Conservation (phyloP, 2,797 vertebrate species). For the Trematocara caparti region DNA sequence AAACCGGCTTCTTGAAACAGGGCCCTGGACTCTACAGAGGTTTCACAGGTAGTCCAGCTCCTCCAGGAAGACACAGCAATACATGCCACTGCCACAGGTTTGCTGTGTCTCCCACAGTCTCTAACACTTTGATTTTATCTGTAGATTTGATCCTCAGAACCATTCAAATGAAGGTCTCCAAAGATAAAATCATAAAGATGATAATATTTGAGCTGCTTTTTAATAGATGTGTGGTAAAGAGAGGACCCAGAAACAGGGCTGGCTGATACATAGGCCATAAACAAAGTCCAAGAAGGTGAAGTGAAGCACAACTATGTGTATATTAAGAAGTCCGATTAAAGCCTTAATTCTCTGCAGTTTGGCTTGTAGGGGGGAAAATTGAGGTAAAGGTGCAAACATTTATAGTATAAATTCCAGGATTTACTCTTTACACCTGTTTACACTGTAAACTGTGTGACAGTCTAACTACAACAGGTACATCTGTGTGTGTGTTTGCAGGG, state of each 20-base stretch:
- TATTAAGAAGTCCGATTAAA: not conserved
- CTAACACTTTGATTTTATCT: not conserved
- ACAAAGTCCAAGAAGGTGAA: not conserved
- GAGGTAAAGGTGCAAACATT: not conserved
- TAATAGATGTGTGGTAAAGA: not conserved
- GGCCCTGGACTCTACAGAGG: not conserved
- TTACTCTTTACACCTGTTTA: not conserved
- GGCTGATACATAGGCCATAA: not conserved
- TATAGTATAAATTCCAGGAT: not conserved
- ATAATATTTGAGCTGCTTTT: not conserved
- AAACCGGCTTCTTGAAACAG: too few relatives aligned
- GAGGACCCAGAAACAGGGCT: not conserved
- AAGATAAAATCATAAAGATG: not conserved
- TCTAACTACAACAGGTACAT: not conserved
- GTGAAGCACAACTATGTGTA: not conserved
- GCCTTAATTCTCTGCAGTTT: not conserved
- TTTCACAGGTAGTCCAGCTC: not conserved
- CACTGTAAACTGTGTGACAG: not conserved
- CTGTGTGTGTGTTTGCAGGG: slow-evolving; percentile 63
- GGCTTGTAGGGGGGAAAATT: not conserved
- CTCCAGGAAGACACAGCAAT: not conserved
- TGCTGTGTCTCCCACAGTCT: not conserved
- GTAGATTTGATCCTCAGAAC: not conserved
- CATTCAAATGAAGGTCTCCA: not conserved
- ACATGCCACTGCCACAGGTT: not conserved